Evolutionary conservation across 35 echinoderm and acorn worm species (phyloP).

Genomic region (Stichopus chloronotus): DNA sequence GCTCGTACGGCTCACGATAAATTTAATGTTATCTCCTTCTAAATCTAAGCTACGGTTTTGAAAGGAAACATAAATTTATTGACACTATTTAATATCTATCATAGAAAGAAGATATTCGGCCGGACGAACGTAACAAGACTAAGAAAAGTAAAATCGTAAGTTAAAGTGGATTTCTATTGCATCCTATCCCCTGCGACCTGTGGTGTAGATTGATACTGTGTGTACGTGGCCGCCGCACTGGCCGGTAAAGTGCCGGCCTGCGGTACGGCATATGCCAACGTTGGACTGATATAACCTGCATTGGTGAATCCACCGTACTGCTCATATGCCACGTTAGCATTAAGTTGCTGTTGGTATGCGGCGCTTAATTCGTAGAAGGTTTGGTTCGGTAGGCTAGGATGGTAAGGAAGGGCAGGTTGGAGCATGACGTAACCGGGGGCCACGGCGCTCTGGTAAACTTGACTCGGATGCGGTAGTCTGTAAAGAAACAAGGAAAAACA

Average conservation of each 20-base stretch:
- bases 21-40: too few species aligned
- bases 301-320: slow-evolving; percentile 50
- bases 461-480: slow-evolving; percentile 47
- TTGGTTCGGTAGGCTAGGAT: slow-evolving; percentile 54
- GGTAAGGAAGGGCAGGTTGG: slow-evolving; percentile 50
- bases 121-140: slow-evolving; percentile 31
- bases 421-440: slow-evolving; percentile 55
- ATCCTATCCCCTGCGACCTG: slow-evolving; percentile 56
- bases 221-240: slow-evolving; percentile 22
- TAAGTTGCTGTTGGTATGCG: slow-evolving; percentile 43
- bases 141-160: slow-evolving; percentile 33
- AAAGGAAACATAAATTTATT: not conserved
- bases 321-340: slow-evolving; percentile 51
- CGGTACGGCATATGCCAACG: slow-evolving; percentile 37
- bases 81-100: not conserved
- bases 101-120: slow-evolving; percentile 21
- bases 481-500: not conserved
- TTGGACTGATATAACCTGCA: slow-evolving; percentile 41
- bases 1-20: too few species aligned
- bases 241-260: slow-evolving; percentile 38
- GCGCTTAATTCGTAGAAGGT: slow-evolving; percentile 57
- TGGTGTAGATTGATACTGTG: slow-evolving; percentile 45
- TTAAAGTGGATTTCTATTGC: slow-evolving; percentile 23
- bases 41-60: not conserved
- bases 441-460: slow-evolving; percentile 41